These are phyloP conservation scores for Eristalis arbustorum DNA, from an alignment of 2,888 invertebrate species.

Conservation along the genomic window DNA sequence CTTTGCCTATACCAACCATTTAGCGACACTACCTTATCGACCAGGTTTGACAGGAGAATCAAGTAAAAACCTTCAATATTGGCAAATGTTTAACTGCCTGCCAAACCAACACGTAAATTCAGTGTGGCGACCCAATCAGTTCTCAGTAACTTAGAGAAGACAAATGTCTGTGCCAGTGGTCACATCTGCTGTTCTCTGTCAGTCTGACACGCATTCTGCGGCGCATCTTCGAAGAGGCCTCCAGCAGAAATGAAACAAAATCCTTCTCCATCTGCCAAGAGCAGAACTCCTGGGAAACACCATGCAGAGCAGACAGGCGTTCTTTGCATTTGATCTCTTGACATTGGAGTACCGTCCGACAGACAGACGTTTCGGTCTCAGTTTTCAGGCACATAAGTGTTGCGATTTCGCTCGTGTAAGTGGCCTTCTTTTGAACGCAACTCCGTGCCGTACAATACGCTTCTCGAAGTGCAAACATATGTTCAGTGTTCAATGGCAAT, in stretches of 20 bases:
- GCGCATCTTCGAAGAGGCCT: neutral
- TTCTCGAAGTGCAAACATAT: slow-evolving; percentile 65
- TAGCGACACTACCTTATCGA: too few species aligned
- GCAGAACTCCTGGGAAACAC: neutral
- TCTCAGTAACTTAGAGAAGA: neutral
- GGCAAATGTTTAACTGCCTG: too few species aligned
- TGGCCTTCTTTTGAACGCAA: slow-evolving; percentile 25
- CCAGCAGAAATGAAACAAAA: neutral
- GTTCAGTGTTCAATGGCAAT: slow-evolving; percentile 63
- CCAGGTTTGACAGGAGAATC: too few species aligned
- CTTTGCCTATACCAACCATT: too few species aligned
- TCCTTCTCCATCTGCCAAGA: neutral
- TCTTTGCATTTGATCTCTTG: slow-evolving; percentile 30
- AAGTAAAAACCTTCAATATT: too few species aligned
- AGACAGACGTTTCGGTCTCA: slow-evolving; percentile 20
- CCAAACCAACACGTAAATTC: too few species aligned
- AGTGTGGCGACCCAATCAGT: neutral
- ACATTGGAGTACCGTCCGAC: slow-evolving; percentile 30
- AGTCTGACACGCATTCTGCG: neutral
- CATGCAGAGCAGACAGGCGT: neutral
- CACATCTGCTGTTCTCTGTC: neutral
- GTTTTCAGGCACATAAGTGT: neutral
- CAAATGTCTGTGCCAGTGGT: neutral
- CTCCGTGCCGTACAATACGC: neutral
- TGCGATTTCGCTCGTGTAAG: slow-evolving; percentile 14